Evolutionary conservation across 2,888 invertebrate species (phyloP).

Genomic region (Ypsolopha scabrella): DNA sequence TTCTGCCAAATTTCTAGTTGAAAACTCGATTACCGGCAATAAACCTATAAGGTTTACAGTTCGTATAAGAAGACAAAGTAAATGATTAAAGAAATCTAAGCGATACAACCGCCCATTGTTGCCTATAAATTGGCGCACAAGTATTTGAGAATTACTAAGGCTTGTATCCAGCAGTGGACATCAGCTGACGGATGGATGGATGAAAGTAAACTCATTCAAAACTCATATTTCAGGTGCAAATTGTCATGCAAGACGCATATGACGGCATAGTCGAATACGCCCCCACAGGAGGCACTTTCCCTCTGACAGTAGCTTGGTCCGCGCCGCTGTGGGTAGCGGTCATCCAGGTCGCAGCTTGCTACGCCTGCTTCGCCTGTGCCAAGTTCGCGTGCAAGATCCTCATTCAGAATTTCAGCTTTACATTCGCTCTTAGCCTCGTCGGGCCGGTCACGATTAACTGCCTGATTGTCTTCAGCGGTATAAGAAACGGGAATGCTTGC

Average conservation of each 20-base stretch:
- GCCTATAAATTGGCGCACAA: no score
- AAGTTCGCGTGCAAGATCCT: slow-evolving; percentile 91
- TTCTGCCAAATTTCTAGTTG: no score
- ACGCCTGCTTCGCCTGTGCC: slow-evolving; percentile 74
- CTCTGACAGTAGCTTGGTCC: slow-evolving; percentile 32
- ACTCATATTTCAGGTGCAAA: slow-evolving; percentile 49
- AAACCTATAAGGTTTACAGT: no score
- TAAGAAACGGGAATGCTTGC: slow-evolving; percentile 76
- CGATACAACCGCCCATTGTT: no score
- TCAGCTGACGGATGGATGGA: no score
- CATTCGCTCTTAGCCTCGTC: slow-evolving; percentile 83
- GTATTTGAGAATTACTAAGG: no score
- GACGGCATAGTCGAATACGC: slow-evolving; percentile 44
- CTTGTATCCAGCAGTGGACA: no score
- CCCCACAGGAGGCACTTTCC: slow-evolving; percentile 33
- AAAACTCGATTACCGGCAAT: no score
- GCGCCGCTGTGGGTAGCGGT: slow-evolving; percentile 72
- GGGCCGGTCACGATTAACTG: slow-evolving; percentile 80
- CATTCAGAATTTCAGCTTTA: slow-evolving; percentile 90
- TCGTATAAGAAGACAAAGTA: no score
- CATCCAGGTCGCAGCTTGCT: slow-evolving; percentile 72
- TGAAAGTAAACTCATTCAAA: no score
- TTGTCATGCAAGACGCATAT: slow-evolving; percentile 38
- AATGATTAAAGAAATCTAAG: no score
- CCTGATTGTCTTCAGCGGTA: slow-evolving; percentile 75